Conservation (phyloP, 2,888 invertebrate species). For the Psylliodes chrysocephalus region DNA sequence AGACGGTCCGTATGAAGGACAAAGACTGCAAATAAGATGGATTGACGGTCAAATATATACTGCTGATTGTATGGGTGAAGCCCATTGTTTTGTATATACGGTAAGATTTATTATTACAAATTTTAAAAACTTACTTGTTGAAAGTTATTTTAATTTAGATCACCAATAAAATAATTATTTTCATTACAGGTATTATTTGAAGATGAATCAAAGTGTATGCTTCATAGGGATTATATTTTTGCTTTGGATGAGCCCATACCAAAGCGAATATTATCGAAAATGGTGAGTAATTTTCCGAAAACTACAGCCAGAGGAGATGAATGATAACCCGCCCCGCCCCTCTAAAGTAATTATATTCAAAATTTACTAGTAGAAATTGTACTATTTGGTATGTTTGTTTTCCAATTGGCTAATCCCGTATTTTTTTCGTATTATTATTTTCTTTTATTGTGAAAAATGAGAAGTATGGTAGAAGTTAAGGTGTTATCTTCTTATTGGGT, state of each 20-base stretch:
- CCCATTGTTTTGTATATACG: slow-evolving; percentile 61
- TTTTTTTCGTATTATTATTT: no score
- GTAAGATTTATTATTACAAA: slow-evolving; percentile 52
- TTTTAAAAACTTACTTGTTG: neutral
- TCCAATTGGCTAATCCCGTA: neutral
- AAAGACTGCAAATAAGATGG: slow-evolving; percentile 68
- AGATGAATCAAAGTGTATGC: slow-evolving; percentile 64
- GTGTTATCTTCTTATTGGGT: no score
- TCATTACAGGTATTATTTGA: slow-evolving; percentile 65
- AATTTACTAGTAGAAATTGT: slow-evolving; percentile 14
- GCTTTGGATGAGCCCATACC: slow-evolving; percentile 68
- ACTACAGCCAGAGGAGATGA: slow-evolving; percentile 26
- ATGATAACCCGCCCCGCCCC: slow-evolving; percentile 6
- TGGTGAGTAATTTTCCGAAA: slow-evolving; percentile 61
- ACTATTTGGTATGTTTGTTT: slow-evolving; percentile 5
- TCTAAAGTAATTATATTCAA: slow-evolving; percentile 28
- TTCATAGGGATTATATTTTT: slow-evolving; percentile 68
- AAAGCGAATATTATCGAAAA: slow-evolving; percentile 66
- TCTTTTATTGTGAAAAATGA: no score
- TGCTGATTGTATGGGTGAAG: slow-evolving; percentile 64
- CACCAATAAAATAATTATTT: neutral
- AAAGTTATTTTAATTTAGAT: neutral
- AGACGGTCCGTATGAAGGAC: slow-evolving; percentile 64
- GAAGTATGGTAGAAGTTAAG: no score
- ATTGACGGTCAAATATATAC: slow-evolving; percentile 65